A percentile compares a stretch with the other conserved stretches of the same genome.
These are phyloP conservation scores for Ptychoptera albimana DNA, from an alignment of 2,888 invertebrate genomes.

Conservation along the genomic window DNA sequence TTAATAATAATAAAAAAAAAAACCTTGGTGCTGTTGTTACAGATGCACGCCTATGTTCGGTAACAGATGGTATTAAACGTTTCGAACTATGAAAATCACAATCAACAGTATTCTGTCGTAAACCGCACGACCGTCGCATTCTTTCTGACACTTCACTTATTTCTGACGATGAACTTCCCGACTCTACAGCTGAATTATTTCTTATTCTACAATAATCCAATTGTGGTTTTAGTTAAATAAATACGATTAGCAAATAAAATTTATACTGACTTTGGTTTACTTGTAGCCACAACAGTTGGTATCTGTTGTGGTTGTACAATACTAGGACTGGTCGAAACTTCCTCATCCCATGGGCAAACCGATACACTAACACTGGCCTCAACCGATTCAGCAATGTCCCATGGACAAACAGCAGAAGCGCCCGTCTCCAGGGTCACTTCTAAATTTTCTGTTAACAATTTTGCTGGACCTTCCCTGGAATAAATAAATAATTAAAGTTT, in stretches of 20 bases:
- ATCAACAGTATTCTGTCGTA: conserved; percentile 53
- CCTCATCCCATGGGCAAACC: conserved; percentile 25
- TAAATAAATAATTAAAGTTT: not conserved
- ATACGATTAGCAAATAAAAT: not conserved
- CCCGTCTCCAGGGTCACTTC: conserved; percentile 21
- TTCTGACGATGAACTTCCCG: conserved; percentile 35
- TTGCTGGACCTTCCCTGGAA: conserved; percentile 19
- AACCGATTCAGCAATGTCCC: conserved; percentile 19
- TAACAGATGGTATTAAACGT: conserved; percentile 21
- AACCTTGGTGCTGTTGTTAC: conserved; percentile 27
- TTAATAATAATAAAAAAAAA: not conserved
- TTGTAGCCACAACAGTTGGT: not conserved
- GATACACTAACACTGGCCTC: conserved; percentile 13
- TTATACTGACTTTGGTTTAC: conserved; percentile 3
- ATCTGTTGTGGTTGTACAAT: not conserved
- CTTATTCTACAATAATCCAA: not conserved
- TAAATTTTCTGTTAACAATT: conserved; percentile 18
- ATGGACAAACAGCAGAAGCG: conserved; percentile 26
- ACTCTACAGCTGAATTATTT: not conserved
- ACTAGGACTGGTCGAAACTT: not conserved
- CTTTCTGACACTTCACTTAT: conserved; percentile 46
- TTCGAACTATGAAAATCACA: conserved; percentile 39
- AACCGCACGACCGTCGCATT: conserved; percentile 42
- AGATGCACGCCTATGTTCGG: conserved; percentile 28
- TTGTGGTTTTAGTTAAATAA: too few relatives aligned